phyloP scores from a whole-genome alignment of 2,888 invertebrate genomes.

The Pomacea canaliculata region DNA sequence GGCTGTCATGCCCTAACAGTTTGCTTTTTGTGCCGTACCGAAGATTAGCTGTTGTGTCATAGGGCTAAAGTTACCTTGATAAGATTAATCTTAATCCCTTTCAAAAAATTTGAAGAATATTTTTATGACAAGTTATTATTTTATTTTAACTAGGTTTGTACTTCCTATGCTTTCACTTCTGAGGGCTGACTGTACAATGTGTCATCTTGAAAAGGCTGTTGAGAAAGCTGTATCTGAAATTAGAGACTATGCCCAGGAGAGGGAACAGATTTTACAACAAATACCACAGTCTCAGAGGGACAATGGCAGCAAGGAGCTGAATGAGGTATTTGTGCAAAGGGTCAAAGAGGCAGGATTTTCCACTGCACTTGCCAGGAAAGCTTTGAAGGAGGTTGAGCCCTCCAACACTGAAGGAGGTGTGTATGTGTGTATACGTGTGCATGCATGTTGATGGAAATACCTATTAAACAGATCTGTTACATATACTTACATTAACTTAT shows the following conservation, averaged over 20 bases:
- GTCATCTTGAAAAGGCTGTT: constrained; percentile 43
- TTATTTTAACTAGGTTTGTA: constrained; percentile 17
- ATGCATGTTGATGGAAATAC: too few relatives aligned
- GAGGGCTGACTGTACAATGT: constrained; percentile 40
- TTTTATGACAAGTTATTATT: too few relatives aligned
- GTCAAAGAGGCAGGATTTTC: constrained; percentile 41
- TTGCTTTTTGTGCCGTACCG: too few relatives aligned
- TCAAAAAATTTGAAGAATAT: too few relatives aligned
- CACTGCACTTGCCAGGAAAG: constrained; percentile 36
- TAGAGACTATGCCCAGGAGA: background rate
- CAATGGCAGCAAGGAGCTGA: constrained; percentile 9
- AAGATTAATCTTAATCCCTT: too few relatives aligned
- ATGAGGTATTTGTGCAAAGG: constrained; percentile 35
- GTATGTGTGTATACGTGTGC: background rate
- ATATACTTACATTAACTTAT: too few relatives aligned
- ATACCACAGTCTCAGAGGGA: background rate
- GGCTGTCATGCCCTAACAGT: too few relatives aligned
- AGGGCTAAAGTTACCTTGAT: too few relatives aligned
- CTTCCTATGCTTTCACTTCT: constrained; percentile 49
- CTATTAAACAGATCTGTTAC: too few relatives aligned
- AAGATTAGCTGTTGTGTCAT: too few relatives aligned
- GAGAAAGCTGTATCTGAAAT: constrained; percentile 32
- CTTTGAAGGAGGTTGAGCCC: constrained; percentile 31
- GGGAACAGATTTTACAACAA: background rate
- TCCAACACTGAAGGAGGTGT: constrained; percentile 40